Base-by-base conservation (phyloP, 2,888 invertebrate genomes). In the Amphiduros pacificus region DNA sequence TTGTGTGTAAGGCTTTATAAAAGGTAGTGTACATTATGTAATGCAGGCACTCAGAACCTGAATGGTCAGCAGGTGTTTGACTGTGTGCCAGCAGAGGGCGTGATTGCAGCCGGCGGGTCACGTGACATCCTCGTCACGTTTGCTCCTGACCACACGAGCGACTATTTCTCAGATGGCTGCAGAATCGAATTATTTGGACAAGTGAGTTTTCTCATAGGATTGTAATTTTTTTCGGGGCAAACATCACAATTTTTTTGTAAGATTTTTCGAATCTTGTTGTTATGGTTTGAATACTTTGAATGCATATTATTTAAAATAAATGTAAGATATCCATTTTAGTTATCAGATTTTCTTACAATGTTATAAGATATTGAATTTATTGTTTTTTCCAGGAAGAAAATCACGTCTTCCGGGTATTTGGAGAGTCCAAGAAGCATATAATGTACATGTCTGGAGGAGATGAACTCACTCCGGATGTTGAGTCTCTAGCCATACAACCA, bases 61-160 rank as follows among this genome's bases (percentile, higher is more conserved):
- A 79, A 73, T 67, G 82, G 82, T 2, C 77, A 75, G 59, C 74
- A 75, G 65, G 81, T 79, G 40, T 82, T 82, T 75, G 82, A 82
- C 63, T 71, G 81, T 44, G 77, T 79, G 1, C 82, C 82, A 24
- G 65, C 74, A 1, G 74, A 74, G 55, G 82, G 82, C 17, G 70
- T 63, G 3, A 80, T 82, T 52, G 67, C 72, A 29, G 55, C 67
- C 75, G 79, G 78, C 62, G 71, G 71, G 26, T 73, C 69, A 29
- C 72, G 72, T 49, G 81, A 81, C 56, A 69, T 82, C 20, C 73
- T 71, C 17, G 74, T 81, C 29, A 79, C 80, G 17, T 82, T 82
- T 73, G 76, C 79, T 17, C 81, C 82, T 5, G 82, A 82, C 60
- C 81, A 81, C 66, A 63, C 73, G 14, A 79, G 79, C 65, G 77